Evolutionary conservation across 2,113 vertebrate species (phyloP).

Genomic region (Mugil cephalus): DNA sequence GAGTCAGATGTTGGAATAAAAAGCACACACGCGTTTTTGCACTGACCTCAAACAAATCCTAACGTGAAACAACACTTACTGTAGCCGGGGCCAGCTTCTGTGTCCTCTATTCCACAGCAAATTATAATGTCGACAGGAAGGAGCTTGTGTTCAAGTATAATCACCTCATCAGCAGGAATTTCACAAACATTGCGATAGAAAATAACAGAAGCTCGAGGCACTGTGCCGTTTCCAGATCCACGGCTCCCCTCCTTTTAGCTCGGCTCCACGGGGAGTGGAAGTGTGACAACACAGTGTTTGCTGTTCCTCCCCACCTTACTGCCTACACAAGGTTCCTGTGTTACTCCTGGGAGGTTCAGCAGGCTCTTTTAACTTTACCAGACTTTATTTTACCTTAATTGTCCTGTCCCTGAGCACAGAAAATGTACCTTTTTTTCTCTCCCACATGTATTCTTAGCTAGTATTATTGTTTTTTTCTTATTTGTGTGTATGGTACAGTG

Average conservation of each 20-base stretch:
- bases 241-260: slow-evolving; percentile 59
- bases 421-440: slow-evolving; percentile 53
- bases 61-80: slow-evolving; percentile 11
- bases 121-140: slow-evolving; percentile 52
- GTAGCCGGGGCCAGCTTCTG: background rate
- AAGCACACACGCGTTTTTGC: slow-evolving; percentile 15
- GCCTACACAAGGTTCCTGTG: slow-evolving; percentile 64
- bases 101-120: slow-evolving; percentile 2
- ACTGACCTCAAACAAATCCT: slow-evolving; percentile 18
- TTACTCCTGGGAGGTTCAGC: slow-evolving; percentile 67
- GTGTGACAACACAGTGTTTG: slow-evolving; percentile 76
- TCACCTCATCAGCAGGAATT: slow-evolving; percentile 77
- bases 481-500: slow-evolving; percentile 39
- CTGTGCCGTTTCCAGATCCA: slow-evolving; percentile 67
- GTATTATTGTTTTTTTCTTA: slow-evolving; percentile 58
- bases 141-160: slow-evolving; percentile 56
- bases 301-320: slow-evolving; percentile 72
- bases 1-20: slow-evolving; percentile 55
- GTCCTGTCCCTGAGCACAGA: slow-evolving; percentile 68
- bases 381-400: slow-evolving; percentile 83
- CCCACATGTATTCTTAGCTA: slow-evolving; percentile 64
- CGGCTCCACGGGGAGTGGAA: slow-evolving; percentile 71
- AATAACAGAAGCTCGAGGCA: slow-evolving; percentile 67
- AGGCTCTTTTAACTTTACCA: slow-evolving; percentile 73
- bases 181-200: slow-evolving; percentile 63